Evolutionary conservation across 2,113 vertebrate genomes (phyloP), one percentile per base, ranked within the genome.

Genomic region (Festucalex cinctus): DNA sequence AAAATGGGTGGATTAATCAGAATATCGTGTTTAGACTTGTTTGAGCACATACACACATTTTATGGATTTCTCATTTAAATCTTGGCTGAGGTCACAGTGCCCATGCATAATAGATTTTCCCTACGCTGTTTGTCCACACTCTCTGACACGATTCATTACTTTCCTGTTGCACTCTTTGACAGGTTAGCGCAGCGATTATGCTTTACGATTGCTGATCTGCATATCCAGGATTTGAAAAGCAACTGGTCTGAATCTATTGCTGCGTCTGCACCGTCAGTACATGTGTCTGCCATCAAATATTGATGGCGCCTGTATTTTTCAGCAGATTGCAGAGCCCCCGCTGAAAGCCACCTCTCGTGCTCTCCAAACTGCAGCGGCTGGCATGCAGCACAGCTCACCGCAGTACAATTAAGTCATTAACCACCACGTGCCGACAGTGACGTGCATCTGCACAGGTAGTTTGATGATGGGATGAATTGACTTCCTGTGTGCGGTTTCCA

Each of bases 261-360:
- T n/a, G 19, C 24, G 58, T 61, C 58, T 22, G 53, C 53, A 56
- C 13, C 36, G 14, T 5, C 22, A 43, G 14, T 62, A 19, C 36
- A 24, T 26, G 13, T 62, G 60, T 62, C 60, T 26, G 13, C 22
- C 60, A 62, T 62, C 37, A 43, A 44, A 17, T 44, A 43, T 62
- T 17, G 60, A 62, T 62, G 60, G 39, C 17, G 60, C 13, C n/a
- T 62, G 60, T 41, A 26, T 62, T 43, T 62, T 62, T 62, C 35
- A 39, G 58, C 36, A n/a, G 20, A 60, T 39, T 61, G 58, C 37
- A 36, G 35, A 14, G 36, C 58, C 36, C 2, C n/a, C 12, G 6
- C 36, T 39, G 58, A 61, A 61, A 19, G 1, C 9, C 10, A 10
- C 2, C 8, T 57, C 6, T 19, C 16, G 7, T 39, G 37, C 39